Percentiles rank a stretch among this genome's conserved stretches.
Evolutionary conservation across 2,797 vertebrate species (phyloP).

Genomic region (Coregonus ussuriensis): DNA sequence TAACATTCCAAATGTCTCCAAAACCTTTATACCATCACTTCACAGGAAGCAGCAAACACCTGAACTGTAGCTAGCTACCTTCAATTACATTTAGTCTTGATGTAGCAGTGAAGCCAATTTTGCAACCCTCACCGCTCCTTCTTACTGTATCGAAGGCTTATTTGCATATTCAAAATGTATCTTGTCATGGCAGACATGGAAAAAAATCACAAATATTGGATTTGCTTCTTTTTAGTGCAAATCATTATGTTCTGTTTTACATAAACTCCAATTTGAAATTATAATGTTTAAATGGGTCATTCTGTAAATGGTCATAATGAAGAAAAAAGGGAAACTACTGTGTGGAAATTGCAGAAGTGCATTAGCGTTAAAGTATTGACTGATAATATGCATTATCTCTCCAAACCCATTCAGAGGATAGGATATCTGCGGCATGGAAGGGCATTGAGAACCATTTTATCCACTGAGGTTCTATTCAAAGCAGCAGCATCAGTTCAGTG

Average conservation of each 20-base stretch:
- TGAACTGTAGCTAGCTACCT: neutral
- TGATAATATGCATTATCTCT: neutral
- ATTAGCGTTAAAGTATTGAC: neutral
- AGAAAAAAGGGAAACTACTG: neutral
- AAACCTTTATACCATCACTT: too few species aligned
- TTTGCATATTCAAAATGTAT: neutral
- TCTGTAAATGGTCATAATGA: neutral
- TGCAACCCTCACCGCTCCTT: neutral
- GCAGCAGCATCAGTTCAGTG: neutral
- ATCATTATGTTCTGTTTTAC: neutral
- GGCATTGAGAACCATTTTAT: neutral
- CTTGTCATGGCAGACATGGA: neutral
- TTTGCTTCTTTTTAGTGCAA: neutral
- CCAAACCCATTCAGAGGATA: neutral
- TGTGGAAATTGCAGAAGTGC: neutral
- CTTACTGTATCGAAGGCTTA: neutral
- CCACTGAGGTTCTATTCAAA: neutral
- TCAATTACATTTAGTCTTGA: neutral
- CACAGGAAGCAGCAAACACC: too few species aligned
- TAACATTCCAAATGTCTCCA: too few species aligned
- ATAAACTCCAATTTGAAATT: neutral
- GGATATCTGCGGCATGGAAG: neutral
- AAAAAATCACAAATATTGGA: neutral
- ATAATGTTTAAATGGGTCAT: neutral
- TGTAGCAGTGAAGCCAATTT: neutral